Base-by-base conservation (phyloP, 1,140 invertebrate genomes). In the Philotrypesis tridentata region DNA sequence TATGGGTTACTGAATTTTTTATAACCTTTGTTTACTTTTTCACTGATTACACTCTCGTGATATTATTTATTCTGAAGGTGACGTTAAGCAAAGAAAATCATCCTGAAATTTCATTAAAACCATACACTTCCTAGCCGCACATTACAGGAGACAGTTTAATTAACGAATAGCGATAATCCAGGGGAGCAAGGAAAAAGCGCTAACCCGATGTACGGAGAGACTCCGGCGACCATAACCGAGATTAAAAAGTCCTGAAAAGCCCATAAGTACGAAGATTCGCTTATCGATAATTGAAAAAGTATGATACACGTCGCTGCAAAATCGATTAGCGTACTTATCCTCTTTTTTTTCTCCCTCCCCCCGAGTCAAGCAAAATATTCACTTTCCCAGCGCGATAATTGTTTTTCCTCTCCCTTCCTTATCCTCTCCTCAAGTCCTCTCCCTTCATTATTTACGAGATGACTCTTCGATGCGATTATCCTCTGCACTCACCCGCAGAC, bases 401-500 rank as follows among this genome's bases (percentile, higher is more conserved):
- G 63, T n/a, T 68, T 65, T 78, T 67, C 48, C 63, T 68, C 12
- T 17, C 37, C 7, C n/a, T 9, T 48, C 55, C 21, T 21, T 67
- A 43, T 33, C 29, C n/a, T 17, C 8, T 21, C n/a, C n/a, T n/a
- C n/a, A n/a, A n/a, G n/a, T n/a, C n/a, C 61, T 43, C 17, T 8
- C 7, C 25, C 1, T 37, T 78, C 43, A 23, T 70, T 70, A 78
- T 78, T 78, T 55, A 55, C 65, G 40, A 25, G 43, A 78, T 55
- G 76, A 55, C 76, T 48, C 37, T 55, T 70, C 12, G 14, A 78
- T 78, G 43, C 65, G 70, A 78, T 78, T 55, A 78, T 70, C 25
- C 9, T n/a, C n/a, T n/a, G n/a, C 33, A 37, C 33, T 5, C 9
- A 5, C 9, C 17, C n/a, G 37, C 33, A 37, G 11, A 7, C 12